Evolutionary conservation across 2,113 vertebrate genomes (phyloP).

Genomic region (Caretta caretta): DNA sequence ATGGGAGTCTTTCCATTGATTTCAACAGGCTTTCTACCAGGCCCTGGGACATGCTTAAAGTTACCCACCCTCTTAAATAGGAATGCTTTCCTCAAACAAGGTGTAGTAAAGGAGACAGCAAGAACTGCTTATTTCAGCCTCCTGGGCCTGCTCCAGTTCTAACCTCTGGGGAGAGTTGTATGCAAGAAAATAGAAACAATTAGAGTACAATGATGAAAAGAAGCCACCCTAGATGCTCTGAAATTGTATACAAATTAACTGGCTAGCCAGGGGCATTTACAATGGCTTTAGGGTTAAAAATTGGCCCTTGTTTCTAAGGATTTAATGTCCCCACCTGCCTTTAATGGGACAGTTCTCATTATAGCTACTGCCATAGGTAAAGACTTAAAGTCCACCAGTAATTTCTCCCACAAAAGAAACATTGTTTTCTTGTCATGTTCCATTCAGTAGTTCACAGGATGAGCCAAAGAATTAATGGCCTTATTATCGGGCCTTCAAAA

Average conservation of each 20-base stretch:
- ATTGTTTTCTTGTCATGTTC: constrained; percentile 67
- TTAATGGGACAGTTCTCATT: constrained; percentile 48
- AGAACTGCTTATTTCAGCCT: fast-evolving
- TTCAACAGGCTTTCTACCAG: not conserved
- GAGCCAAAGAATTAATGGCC: constrained; percentile 53
- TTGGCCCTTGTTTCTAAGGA: not conserved
- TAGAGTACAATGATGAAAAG: not conserved
- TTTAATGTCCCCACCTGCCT: constrained; percentile 41
- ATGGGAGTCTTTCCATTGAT: not conserved
- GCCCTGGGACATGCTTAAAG: not conserved
- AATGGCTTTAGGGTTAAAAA: constrained; percentile 23
- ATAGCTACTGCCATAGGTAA: constrained; percentile 44
- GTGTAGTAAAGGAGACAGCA: not conserved
- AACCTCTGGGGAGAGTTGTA: fast-evolving
- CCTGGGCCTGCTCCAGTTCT: fast-evolving
- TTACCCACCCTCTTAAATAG: fast-evolving
- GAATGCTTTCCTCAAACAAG: not conserved
- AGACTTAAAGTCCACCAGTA: constrained; percentile 53
- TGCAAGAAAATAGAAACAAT: not conserved
- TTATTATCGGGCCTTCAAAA: constrained; percentile 58
- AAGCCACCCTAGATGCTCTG: not conserved
- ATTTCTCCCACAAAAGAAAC: constrained; percentile 61
- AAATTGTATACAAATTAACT: constrained; percentile 1
- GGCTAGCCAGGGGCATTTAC: not conserved
- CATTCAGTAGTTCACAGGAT: constrained; percentile 55